These are phyloP conservation scores for Lasioglossum morio DNA, from an alignment of 2,888 invertebrate genomes.

Conservation along the genomic window DNA sequence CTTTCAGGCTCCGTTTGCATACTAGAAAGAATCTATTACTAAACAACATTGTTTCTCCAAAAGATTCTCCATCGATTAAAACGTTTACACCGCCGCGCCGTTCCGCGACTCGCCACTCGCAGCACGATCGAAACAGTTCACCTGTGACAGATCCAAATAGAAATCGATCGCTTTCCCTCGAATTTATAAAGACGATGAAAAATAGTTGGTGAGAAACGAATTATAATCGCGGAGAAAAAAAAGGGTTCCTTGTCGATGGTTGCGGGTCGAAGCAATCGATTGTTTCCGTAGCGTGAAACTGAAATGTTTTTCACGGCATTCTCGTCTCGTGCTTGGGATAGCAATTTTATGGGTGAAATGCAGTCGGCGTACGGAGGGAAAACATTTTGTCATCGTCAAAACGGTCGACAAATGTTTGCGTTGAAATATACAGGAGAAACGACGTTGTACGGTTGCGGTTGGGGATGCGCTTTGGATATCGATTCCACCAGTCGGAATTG, in stretches of 20 bases:
- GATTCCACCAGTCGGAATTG: slow-evolving; percentile 33
- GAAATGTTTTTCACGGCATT: slow-evolving; percentile 45
- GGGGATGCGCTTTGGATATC: slow-evolving; percentile 48
- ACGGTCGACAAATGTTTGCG: slow-evolving; percentile 54
- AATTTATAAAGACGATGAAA: background rate
- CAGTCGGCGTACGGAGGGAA: slow-evolving; percentile 23
- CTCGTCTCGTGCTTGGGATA: slow-evolving; percentile 32
- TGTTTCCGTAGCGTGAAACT: slow-evolving; percentile 31
- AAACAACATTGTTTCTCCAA: too few species aligned
- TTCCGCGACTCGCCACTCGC: background rate
- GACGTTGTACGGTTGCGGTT: slow-evolving; percentile 20
- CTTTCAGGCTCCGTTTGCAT: too few species aligned
- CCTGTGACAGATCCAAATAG: background rate
- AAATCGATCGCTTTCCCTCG: background rate
- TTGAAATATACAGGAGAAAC: slow-evolving; percentile 33
- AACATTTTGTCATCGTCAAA: slow-evolving; percentile 53
- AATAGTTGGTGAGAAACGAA: background rate
- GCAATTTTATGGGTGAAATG: slow-evolving; percentile 38
- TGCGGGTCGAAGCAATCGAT: slow-evolving; percentile 20
- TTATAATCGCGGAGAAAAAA: background rate
- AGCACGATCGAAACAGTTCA: background rate
- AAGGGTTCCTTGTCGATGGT: background rate
- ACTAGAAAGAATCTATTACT: too few species aligned
- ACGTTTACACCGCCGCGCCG: background rate
- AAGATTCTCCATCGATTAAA: too few species aligned